Conservation (phyloP, 2,888 invertebrate species). For the Ectobius pallidus region DNA sequence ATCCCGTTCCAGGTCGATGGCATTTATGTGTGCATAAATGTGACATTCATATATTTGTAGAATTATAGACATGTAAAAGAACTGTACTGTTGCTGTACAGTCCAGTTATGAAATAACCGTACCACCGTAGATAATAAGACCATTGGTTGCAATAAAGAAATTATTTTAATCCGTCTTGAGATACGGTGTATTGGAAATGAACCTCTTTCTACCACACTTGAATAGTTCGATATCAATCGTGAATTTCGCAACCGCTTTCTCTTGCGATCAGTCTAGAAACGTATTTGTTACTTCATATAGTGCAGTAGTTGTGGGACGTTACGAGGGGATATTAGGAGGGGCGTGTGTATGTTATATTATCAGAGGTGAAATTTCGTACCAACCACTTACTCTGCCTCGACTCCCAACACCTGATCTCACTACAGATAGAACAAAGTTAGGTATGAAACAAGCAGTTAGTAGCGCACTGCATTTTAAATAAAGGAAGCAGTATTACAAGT, state of each 20-base stretch:
- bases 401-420: not conserved
- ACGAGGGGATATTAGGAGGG: not conserved
- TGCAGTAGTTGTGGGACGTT: not conserved
- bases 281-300: not conserved
- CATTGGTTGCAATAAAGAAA: no score
- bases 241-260: not conserved
- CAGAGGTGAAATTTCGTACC: not conserved
- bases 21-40: no score
- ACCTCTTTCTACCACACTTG: not conserved
- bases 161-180: no score
- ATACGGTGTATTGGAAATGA: not conserved
- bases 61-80: no score
- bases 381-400: not conserved
- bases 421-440: not conserved
- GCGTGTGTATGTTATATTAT: not conserved
- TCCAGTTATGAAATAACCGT: no score
- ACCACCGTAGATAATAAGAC: no score
- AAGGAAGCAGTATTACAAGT: not conserved
- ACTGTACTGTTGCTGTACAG: no score
- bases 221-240: not conserved
- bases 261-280: not conserved
- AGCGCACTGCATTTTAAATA: not conserved
- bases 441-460: not conserved
- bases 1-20: no score
- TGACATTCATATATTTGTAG: no score